A percentile compares a stretch with the other conserved stretches of the same genome.
phyloP scores from a whole-genome alignment of 2,888 invertebrate species.

The Lepidochrysops patricia region DNA sequence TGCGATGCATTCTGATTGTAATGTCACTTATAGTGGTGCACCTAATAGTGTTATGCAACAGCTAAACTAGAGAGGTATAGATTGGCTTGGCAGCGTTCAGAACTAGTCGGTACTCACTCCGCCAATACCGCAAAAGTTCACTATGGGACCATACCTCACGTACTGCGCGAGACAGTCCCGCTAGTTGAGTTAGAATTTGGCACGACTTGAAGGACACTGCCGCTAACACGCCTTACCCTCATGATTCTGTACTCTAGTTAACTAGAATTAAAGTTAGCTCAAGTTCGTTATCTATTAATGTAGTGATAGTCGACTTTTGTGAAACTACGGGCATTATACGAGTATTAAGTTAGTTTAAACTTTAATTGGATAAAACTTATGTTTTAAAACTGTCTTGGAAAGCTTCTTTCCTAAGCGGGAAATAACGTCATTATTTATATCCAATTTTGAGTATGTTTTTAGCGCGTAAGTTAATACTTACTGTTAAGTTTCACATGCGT shows the following conservation, averaged over 20 bases:
- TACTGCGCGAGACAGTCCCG: constrained; percentile 1
- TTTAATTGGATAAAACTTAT: too few relatives aligned
- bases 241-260: neutral
- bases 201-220: neutral
- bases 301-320: too few relatives aligned
- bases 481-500: too few relatives aligned
- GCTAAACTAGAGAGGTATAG: neutral
- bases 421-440: too few relatives aligned
- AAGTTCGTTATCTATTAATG: neutral
- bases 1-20: neutral
- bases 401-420: too few relatives aligned
- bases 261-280: neutral
- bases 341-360: too few relatives aligned
- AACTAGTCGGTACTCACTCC: neutral
- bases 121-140: constrained; percentile 2
- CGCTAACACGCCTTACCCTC: neutral
- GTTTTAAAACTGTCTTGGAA: too few relatives aligned
- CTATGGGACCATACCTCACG: neutral
- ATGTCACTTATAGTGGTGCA: constrained; percentile 2
- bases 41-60: neutral
- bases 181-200: neutral
- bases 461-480: too few relatives aligned
- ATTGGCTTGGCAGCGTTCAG: constrained; percentile 2
- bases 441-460: too few relatives aligned
- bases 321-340: neutral